These are phyloP conservation scores for Diarsia dahlii DNA, from an alignment of 2,888 invertebrate genomes.

Conservation along the genomic window DNA sequence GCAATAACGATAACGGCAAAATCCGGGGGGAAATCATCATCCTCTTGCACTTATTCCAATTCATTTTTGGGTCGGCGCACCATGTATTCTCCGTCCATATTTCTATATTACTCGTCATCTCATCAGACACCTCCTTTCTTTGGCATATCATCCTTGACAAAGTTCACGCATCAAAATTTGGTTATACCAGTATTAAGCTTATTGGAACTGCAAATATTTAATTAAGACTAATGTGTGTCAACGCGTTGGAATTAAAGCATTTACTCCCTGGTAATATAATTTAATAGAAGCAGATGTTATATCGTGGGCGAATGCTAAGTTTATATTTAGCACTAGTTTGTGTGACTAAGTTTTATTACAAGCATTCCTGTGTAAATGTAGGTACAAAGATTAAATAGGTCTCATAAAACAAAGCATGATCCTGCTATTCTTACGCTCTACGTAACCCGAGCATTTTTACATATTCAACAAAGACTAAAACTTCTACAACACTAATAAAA, in stretches of 20 bases:
- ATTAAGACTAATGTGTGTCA: conserved; percentile 19
- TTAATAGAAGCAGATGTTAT: conserved; percentile 2
- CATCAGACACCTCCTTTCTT: too few species aligned
- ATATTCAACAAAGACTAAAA: neutral
- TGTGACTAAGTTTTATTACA: conserved; percentile 24
- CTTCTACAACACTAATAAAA: neutral
- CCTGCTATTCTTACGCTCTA: neutral
- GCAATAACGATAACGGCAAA: neutral
- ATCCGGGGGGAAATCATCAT: neutral
- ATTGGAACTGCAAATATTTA: conserved; percentile 18
- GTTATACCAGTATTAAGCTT: neutral
- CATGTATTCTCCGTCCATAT: too few species aligned
- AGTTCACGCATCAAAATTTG: neutral
- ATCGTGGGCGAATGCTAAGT: neutral
- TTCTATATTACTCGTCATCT: too few species aligned
- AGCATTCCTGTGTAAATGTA: conserved; percentile 7
- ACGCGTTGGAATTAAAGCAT: conserved; percentile 13
- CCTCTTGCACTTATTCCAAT: too few species aligned
- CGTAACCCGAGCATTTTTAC: conserved; percentile 3
- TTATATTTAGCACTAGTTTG: conserved; percentile 12
- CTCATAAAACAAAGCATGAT: conserved; percentile 17
- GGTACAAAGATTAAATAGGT: conserved; percentile 11
- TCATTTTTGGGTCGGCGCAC: too few species aligned
- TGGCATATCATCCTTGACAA: too few species aligned
- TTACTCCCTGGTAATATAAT: conserved; percentile 17